Conservation (phyloP, 2,888 invertebrate species). For the Allolobophora icterica region DNA sequence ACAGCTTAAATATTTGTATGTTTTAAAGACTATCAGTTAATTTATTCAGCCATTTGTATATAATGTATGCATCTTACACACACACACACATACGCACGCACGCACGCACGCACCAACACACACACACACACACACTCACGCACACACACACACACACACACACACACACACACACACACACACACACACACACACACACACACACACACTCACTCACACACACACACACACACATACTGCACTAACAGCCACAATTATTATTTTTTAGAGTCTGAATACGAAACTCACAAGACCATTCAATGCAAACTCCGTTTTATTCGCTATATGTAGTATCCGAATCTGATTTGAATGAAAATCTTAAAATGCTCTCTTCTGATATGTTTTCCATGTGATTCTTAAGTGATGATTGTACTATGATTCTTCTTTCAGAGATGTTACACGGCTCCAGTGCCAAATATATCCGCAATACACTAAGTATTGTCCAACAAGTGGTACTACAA, state of each 20-base stretch:
- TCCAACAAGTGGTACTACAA: neutral
- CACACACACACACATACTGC: too few species aligned
- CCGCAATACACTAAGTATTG: constrained; percentile 17
- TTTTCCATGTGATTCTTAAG: too few species aligned
- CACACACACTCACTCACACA: too few species aligned
- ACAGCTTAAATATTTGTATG: neutral
- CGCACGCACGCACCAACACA: too few species aligned
- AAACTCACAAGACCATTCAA: neutral
- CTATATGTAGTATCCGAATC: too few species aligned
- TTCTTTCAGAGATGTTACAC: neutral
- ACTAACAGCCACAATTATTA: neutral
- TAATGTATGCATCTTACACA: too few species aligned
- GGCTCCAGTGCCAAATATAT: neutral
- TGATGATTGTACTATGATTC: neutral
- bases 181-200: too few species aligned
- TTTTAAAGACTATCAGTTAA: neutral
- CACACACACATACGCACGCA: too few species aligned
- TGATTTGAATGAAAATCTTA: too few species aligned
- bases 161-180: too few species aligned
- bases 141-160: too few species aligned
- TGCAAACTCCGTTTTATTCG: neutral
- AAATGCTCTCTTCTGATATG: neutral
- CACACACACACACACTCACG: too few species aligned
- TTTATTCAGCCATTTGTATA: neutral
- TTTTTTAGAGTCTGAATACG: neutral